phyloP scores from a whole-genome alignment of 92 coral and sea anemone species.

The Bergia puertoricense region DNA sequence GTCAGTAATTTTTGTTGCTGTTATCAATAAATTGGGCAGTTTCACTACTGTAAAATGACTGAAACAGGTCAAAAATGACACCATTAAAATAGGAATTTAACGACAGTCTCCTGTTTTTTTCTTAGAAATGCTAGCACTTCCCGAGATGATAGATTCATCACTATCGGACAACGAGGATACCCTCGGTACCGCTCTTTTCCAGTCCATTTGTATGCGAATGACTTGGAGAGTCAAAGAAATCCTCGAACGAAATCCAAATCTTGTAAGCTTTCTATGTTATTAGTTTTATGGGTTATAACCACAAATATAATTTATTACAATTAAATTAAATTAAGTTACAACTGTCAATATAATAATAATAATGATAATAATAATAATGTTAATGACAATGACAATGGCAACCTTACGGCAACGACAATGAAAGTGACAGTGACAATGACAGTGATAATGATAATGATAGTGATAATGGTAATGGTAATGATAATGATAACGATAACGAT shows the following conservation, averaged over 20 bases:
- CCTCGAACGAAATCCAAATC: background rate
- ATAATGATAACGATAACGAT: no score
- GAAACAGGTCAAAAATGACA: background rate
- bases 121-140: background rate
- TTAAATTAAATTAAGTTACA: no score
- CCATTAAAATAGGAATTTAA: background rate
- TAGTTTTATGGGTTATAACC: background rate
- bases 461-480: no score
- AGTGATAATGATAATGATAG: no score
- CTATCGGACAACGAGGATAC: background rate
- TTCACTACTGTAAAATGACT: background rate
- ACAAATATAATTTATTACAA: no score
- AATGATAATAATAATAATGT: no score
- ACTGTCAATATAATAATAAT: no score
- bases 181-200: background rate
- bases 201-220: conserved; percentile 23
- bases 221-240: conserved; percentile 33
- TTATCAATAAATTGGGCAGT: background rate
- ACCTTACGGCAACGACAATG: no score
- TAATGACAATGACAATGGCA: no score
- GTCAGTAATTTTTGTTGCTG: background rate
- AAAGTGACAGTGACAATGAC: no score
- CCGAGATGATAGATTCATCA: background rate
- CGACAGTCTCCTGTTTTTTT: background rate
- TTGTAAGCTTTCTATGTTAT: background rate